phyloP scores from a whole-genome alignment of 2,888 invertebrate genomes.

The Andricus quercusramuli region DNA sequence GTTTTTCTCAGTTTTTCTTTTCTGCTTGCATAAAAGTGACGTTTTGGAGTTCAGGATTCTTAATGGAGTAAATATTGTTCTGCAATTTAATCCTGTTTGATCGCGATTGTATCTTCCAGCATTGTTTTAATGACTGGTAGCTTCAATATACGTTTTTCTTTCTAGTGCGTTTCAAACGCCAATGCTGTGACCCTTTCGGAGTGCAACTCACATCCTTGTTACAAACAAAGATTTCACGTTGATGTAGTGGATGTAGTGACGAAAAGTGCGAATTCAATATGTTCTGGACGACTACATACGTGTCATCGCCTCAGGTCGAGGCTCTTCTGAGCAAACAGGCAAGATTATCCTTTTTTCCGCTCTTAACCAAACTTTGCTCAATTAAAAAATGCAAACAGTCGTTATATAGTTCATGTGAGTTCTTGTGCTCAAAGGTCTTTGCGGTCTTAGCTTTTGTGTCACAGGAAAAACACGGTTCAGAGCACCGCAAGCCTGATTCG shows the following conservation, averaged over 20 bases:
- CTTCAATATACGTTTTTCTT: background rate
- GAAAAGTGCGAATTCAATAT: conserved; percentile 48
- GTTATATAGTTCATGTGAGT: background rate
- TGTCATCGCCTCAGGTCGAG: conserved; percentile 52
- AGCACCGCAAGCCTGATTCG: background rate
- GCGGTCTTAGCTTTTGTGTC: background rate
- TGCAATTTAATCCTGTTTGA: background rate
- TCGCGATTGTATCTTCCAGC: background rate
- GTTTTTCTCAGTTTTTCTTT: conserved; percentile 24
- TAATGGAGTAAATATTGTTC: conserved; percentile 36
- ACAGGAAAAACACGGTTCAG: background rate
- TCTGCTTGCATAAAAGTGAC: conserved; percentile 30
- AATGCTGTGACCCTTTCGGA: conserved; percentile 31
- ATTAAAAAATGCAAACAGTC: background rate
- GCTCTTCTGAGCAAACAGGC: conserved; percentile 52
- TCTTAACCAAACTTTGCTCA: conserved; percentile 1
- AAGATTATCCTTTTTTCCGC: conserved; percentile 11
- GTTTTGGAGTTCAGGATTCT: conserved; percentile 18
- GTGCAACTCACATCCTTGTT: conserved; percentile 32
- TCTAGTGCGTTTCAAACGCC: conserved; percentile 36
- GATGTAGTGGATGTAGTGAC: conserved; percentile 39
- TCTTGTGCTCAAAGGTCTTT: conserved; percentile 8
- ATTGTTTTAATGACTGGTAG: background rate
- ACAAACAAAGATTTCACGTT: conserved; percentile 38
- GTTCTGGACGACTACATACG: conserved; percentile 53